Conservation (phyloP, 2,797 vertebrate species). For the Valencia hispanica region DNA sequence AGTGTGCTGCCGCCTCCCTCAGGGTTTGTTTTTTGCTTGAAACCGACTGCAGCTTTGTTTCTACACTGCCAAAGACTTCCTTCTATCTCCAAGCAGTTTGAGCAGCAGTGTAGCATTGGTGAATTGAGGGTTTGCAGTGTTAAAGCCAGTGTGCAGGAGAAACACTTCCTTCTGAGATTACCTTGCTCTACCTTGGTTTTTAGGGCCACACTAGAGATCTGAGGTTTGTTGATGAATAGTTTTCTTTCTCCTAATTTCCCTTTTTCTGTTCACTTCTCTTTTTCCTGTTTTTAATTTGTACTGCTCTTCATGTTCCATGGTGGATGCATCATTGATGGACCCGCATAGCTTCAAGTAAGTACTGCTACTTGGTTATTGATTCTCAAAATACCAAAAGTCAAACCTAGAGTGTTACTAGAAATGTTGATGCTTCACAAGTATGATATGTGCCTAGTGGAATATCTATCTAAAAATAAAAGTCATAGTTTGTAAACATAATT, state of each 20-base stretch:
- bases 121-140: conserved; percentile 38
- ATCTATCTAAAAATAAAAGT: neutral
- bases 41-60: conserved; percentile 58
- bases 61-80: conserved; percentile 21
- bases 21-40: conserved; percentile 45
- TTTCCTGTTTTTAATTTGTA: conserved; percentile 24
- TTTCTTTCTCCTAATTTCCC: conserved; percentile 20
- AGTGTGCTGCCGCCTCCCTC: conserved; percentile 51
- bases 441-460: neutral
- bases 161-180: neutral
- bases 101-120: conserved; percentile 41
- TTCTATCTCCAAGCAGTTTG: conserved; percentile 32
- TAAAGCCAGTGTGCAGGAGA: conserved; percentile 21
- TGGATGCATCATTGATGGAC: conserved; percentile 60
- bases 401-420: conserved; percentile 1
- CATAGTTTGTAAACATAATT: neutral
- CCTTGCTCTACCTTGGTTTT: conserved; percentile 25
- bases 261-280: conserved; percentile 21
- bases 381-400: conserved; percentile 10
- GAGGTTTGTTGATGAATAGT: conserved; percentile 7
- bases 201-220: conserved; percentile 30
- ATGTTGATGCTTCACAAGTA: neutral
- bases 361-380: conserved; percentile 24
- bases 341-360: conserved; percentile 74
- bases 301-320: conserved; percentile 40